Conservation (phyloP, 2,797 vertebrate genomes). For the Tauraco hartlaubi region DNA sequence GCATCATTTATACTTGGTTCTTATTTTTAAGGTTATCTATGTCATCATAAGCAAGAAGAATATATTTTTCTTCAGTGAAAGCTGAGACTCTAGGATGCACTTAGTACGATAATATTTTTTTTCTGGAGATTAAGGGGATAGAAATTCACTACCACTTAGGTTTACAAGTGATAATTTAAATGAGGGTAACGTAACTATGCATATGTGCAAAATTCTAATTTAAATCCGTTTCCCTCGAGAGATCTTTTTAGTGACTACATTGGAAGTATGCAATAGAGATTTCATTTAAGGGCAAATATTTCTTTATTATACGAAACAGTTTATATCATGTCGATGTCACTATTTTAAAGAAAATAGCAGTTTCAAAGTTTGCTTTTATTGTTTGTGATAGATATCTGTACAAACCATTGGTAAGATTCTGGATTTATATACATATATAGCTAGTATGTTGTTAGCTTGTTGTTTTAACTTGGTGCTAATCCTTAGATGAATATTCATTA, state of each 20-base stretch:
- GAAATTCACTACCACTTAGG: not conserved
- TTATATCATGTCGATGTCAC: not conserved
- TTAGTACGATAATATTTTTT: not conserved
- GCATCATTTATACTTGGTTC: not conserved
- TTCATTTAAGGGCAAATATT: not conserved
- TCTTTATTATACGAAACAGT: not conserved
- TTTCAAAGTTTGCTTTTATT: not conserved
- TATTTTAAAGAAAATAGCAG: not conserved
- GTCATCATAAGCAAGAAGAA: not conserved
- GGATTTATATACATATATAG: not conserved
- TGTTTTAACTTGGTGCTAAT: not conserved
- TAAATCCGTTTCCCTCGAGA: not conserved
- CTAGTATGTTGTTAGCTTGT: not conserved
- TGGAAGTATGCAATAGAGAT: not conserved
- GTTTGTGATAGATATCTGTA: not conserved
- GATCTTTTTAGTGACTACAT: not conserved
- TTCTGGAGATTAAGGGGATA: not conserved
- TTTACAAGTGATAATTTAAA: not conserved
- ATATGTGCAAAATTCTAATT: not conserved
- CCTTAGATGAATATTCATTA: not conserved
- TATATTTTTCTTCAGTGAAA: not conserved
- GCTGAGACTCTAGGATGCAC: not conserved
- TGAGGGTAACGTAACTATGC: not conserved
- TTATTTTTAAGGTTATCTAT: constrained; percentile 23
- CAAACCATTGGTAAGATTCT: not conserved